Percentiles rank a stretch among this genome's conserved stretches.
These are phyloP conservation scores for Neria commutata DNA, from an alignment of 2,888 invertebrate genomes.

Conservation along the genomic window DNA sequence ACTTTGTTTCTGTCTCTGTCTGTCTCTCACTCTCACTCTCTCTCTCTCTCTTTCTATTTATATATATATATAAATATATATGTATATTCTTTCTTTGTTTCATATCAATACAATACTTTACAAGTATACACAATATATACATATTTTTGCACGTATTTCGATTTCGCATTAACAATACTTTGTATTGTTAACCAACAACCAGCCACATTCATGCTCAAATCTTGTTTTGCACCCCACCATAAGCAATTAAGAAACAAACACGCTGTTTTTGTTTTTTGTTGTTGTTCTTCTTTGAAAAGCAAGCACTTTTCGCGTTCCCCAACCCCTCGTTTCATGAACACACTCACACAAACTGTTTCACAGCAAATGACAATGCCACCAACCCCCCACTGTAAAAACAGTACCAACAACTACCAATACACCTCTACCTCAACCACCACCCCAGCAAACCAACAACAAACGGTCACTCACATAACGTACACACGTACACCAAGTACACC, in stretches of 20 bases:
- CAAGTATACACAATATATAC: constrained; percentile 48
- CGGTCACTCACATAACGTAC: constrained; percentile 30
- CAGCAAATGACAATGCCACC: not conserved
- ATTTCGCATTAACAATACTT: constrained; percentile 51
- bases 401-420: not conserved
- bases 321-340: constrained; percentile 15
- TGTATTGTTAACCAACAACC: constrained; percentile 6
- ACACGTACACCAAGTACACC: constrained; percentile 24
- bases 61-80: constrained; percentile 31
- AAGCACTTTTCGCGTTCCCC: constrained; percentile 34
- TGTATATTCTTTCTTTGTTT: constrained; percentile 38
- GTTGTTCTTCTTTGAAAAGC: constrained; percentile 10
- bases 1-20: constrained; percentile 29
- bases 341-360: constrained; percentile 2
- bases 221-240: constrained; percentile 40
- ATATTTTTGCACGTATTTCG: constrained; percentile 52
- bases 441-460: constrained; percentile 1
- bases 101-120: constrained; percentile 30
- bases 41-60: constrained; percentile 34
- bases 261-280: constrained; percentile 9
- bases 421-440: not conserved
- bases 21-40: constrained; percentile 23
- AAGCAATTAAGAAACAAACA: constrained; percentile 15
- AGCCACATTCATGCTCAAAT: constrained; percentile 48
- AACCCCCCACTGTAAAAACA: not conserved